Base-by-base conservation (phyloP, 2,113 vertebrate genomes). In the Galemys pyrenaicus region DNA sequence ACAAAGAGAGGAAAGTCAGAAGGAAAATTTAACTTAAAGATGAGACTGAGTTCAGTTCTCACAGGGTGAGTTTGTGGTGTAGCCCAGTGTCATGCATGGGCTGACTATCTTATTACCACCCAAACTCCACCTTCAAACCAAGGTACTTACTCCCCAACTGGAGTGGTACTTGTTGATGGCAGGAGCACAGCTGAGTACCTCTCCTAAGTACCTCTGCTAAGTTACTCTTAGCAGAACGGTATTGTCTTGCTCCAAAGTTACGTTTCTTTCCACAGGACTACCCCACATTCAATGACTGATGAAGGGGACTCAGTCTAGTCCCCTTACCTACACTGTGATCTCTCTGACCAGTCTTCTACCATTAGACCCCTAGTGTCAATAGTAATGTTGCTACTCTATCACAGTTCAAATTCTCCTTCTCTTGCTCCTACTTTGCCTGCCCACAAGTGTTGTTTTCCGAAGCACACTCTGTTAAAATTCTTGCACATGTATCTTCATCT, bases 1-100 rank as follows among this genome's bases (percentile, higher is more conserved):
- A 96, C 95, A 97, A 97, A 97, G 86, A 92, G n/a, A 92, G 70
- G 89, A 84, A 87, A 89, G 46, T 41, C 22, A 83, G 89, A 94
- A 90, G 62, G 74, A 70, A 92, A 86, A 30, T 77, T 58, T 81
- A 80, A 74, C 83, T 54, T 84, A 68, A 56, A 83, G 28, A 67
- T 70, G n/a, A 91, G 54, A 28, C 46, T 73, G 80, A 62, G 41
- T 65, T 84, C 35, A 41, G 32, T 70, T 80, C 60, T 58, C 32
- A 26, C 32, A 0, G 28, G 37, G 26, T 6, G 11, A 68, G 12
- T 58, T 17, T n/a, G 75, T 49, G n/a, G 67, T 3, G 0, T 54
- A 12, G 20, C 46, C 30, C 46, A 7, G n/a, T 4, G 5, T 13
- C 37, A 16, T 6, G 13, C n/a, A n/a, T n/a, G n/a, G n/a, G n/a